phyloP scores from a whole-genome alignment of 2,888 invertebrate genomes.

The Cantharis nigra region DNA sequence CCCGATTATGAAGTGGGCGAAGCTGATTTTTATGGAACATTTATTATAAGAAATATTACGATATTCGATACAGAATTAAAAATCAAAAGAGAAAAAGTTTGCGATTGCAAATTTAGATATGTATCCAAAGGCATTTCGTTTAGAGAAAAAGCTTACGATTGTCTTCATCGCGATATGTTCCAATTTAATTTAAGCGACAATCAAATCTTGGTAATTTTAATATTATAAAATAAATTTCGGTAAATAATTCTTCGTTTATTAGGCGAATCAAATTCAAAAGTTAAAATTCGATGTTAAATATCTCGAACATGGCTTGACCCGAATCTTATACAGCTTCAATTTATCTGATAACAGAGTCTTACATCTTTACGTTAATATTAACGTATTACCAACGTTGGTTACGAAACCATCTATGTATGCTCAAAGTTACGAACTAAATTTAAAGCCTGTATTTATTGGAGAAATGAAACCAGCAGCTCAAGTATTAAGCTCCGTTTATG shows the following conservation, averaged over 20 bases:
- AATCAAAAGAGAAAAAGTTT: conserved; percentile 48
- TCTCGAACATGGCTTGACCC: conserved; percentile 41
- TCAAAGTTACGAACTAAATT: conserved; percentile 31
- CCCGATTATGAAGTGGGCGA: conserved; percentile 46
- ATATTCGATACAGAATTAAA: conserved; percentile 39
- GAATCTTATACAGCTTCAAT: conserved; percentile 49
- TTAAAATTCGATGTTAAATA: conserved; percentile 49
- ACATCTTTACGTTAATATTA: conserved; percentile 41
- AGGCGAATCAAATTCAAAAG: conserved; percentile 36
- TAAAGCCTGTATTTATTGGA: conserved; percentile 47
- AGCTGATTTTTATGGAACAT: conserved; percentile 41
- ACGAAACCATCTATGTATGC: conserved; percentile 37
- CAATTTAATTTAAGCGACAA: conserved; percentile 43
- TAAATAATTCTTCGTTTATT: conserved; percentile 23
- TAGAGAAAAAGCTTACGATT: conserved; percentile 45
- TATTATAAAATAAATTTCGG: not conserved
- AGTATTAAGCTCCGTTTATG: not conserved
- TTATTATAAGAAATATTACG: conserved; percentile 48
- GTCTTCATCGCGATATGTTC: conserved; percentile 49
- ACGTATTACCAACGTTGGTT: conserved; percentile 32
- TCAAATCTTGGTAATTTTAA: conserved; percentile 43
- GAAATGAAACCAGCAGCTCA: conserved; percentile 41
- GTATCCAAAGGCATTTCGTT: conserved; percentile 40
- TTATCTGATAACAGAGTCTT: conserved; percentile 50
- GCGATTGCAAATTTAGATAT: conserved; percentile 45